A percentile compares a stretch with the other conserved stretches of the same genome.
Evolutionary conservation across 2,113 vertebrate species (phyloP).

Genomic region (Eubucco bourcierii): DNA sequence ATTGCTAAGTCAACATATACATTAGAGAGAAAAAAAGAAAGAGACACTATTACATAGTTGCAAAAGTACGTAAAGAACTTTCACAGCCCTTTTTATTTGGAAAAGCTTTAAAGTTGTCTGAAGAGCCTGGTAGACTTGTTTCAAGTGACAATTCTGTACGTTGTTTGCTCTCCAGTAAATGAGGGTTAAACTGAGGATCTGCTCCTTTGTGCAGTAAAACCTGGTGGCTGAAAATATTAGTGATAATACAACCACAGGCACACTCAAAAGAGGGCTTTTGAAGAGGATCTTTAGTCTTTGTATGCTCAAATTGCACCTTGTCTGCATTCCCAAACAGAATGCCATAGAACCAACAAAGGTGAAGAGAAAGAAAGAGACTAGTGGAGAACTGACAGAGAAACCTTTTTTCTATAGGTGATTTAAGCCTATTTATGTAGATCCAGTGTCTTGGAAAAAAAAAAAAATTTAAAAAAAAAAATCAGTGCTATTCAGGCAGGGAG

Average conservation of each 20-base stretch:
- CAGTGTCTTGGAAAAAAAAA: conserved; percentile 28
- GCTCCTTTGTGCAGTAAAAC: conserved; percentile 8
- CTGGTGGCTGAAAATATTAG: not conserved
- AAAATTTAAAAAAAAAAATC: no score
- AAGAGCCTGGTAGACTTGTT: not conserved
- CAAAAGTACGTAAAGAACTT: not conserved
- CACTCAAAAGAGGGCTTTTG: not conserved
- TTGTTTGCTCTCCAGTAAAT: not conserved
- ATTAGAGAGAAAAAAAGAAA: not conserved
- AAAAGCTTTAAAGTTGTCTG: not conserved
- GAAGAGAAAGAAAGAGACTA: not conserved
- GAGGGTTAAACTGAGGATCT: not conserved
- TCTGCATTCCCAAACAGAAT: not conserved
- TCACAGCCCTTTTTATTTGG: not conserved
- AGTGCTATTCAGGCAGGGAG: conserved; percentile 6
- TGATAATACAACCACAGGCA: not conserved
- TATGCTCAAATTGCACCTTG: not conserved
- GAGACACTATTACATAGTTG: not conserved
- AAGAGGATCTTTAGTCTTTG: not conserved
- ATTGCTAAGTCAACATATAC: not conserved
- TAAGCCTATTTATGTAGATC: conserved; percentile 11
- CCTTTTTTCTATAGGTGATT: conserved; percentile 20
- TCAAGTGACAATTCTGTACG: not conserved
- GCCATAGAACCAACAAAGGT: not conserved
- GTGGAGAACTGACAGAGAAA: not conserved